phyloP scores from a whole-genome alignment of 2,113 vertebrate genomes.

The Balaenoptera acutorostrata region DNA sequence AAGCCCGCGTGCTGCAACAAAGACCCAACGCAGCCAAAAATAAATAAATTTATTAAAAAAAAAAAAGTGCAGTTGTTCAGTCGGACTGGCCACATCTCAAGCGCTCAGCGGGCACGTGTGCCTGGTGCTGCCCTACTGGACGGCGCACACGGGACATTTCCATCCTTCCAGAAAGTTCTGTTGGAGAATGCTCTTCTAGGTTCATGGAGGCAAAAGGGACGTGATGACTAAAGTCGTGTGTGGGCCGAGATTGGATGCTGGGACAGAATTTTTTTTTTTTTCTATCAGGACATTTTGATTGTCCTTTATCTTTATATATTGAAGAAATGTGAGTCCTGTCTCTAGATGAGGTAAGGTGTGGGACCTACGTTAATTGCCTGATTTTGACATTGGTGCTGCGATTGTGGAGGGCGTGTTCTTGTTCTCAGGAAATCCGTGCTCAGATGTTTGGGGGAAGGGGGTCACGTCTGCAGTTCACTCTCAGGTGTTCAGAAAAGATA shows the following conservation, averaged over 20 bases:
- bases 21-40: too few relatives aligned
- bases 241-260: too few relatives aligned
- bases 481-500: fast-evolving
- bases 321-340: background rate
- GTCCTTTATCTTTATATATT: background rate
- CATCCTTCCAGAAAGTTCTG: background rate
- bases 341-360: fast-evolving
- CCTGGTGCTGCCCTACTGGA: background rate
- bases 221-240: fast-evolving
- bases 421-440: background rate
- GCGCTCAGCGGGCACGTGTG: background rate
- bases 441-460: background rate
- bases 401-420: background rate
- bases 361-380: fast-evolving
- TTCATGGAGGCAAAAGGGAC: background rate
- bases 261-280: fast-evolving
- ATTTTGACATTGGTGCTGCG: background rate
- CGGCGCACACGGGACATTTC: fast-evolving
- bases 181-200: fast-evolving
- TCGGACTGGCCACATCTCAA: fast-evolving
- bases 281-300: fast-evolving
- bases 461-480: fast-evolving
- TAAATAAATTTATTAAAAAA: too few relatives aligned
- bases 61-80: background rate
- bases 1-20: too few relatives aligned